phyloP scores from a whole-genome alignment of 2,888 invertebrate genomes.

The Nineta flava region DNA sequence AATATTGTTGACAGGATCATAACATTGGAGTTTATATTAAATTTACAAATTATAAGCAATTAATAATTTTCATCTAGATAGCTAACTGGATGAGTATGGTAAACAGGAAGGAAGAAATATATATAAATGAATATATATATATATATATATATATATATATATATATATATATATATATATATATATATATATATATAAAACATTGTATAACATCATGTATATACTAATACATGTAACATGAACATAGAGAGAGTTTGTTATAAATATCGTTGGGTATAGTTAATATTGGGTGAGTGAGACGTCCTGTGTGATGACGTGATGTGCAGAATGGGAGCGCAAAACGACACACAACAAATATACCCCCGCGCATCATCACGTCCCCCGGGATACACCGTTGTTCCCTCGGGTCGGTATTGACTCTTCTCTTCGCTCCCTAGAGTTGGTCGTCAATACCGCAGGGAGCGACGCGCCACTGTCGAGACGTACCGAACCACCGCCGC shows the following conservation, averaged over 20 bases:
- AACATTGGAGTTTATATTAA: slow-evolving; percentile 2
- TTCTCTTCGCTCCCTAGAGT: slow-evolving; percentile 32
- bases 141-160: too few species aligned
- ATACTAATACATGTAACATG: too few species aligned
- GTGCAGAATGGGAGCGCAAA: slow-evolving; percentile 1
- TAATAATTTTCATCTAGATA: slow-evolving; percentile 3
- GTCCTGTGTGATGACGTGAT: not conserved
- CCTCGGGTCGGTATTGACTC: slow-evolving; percentile 38
- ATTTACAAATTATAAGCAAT: slow-evolving; percentile 6
- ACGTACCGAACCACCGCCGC: slow-evolving; percentile 7
- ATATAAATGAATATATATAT: too few species aligned
- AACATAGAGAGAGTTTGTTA: too few species aligned
- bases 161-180: too few species aligned
- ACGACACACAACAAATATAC: not conserved
- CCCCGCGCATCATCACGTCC: slow-evolving; percentile 25
- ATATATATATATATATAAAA: too few species aligned
- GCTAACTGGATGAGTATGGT: not conserved
- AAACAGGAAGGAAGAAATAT: not conserved
- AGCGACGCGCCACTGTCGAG: slow-evolving; percentile 19
- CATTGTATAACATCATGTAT: too few species aligned
- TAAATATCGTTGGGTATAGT: too few species aligned
- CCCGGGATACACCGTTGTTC: slow-evolving; percentile 19
- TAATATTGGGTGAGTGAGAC: not conserved
- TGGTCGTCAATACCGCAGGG: slow-evolving; percentile 38
- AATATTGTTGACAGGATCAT: slow-evolving; percentile 1